Base-by-base conservation (phyloP, 2,113 vertebrate genomes). In the Arenaria interpres region DNA sequence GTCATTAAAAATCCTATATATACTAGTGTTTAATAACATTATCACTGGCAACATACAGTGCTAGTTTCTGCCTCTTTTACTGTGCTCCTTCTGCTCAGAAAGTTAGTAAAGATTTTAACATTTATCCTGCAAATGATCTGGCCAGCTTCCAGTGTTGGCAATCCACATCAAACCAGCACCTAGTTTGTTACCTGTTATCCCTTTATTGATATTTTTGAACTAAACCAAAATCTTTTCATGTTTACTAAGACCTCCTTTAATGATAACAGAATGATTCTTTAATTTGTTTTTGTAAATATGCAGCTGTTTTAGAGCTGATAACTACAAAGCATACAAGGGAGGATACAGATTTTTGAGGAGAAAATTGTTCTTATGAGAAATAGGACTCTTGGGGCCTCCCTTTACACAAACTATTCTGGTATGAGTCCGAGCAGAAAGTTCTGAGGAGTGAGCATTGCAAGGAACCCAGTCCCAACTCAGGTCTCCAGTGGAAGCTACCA, bases 11-110 rank as follows among this genome's bases (percentile, higher is more conserved):
- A 57, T 43, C 10, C 21, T 32, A 1, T 7, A 32, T 7, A 6
- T 2, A 3, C 13, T 18, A 27, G 9, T 12, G 45, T 6, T 15
- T 9, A 25, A 46, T 3, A 48, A 30, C 37, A 63, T 82, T 25
- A 43, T 28, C 37, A 9, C 13, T 41, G 72, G 3, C 20, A 51
- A 15, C 0, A 0, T 19, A n/a, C 9, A 45, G 14, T n/a, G 32
- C 14, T 35, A 22, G 28, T 16, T 76, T 21, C 14, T 50, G 16
- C 9, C 15, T 50, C 2, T 37, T 72, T 54, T 48, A 14, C 13
- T 59, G 10, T 3, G 6, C 6, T 68, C 18, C 11, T 66, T 63
- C 51, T 76, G 15, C 30, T 45, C 24, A 56, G 32, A 72, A 64
- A 25, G 4, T 48, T 60, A 51, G 13, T 35, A 51, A 50, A 18